Evolutionary conservation across 2,797 vertebrate genomes (phyloP).

Genomic region (Eutrigla gurnardus): DNA sequence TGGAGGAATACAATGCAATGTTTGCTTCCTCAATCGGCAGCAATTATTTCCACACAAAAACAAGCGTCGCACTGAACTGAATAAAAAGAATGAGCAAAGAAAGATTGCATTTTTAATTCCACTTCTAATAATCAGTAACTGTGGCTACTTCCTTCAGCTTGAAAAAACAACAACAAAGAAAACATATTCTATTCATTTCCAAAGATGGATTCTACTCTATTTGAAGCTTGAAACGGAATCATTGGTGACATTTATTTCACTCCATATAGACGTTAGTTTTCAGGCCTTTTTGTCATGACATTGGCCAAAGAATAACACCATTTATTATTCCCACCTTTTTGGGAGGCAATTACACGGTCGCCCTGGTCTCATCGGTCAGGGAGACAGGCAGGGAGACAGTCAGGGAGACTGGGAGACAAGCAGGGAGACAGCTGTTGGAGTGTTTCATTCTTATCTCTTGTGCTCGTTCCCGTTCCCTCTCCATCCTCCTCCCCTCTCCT

Average conservation of each 20-base stretch:
- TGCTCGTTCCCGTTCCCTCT: constrained; percentile 52
- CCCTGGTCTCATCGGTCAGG: constrained; percentile 80
- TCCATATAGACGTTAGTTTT: constrained; percentile 4
- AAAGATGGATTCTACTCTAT: neutral
- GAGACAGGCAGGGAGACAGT: constrained; percentile 58
- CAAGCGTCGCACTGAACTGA: neutral
- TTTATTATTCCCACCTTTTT: constrained; percentile 71
- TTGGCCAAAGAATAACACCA: constrained; percentile 56
- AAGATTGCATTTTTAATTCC: neutral
- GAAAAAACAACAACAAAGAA: too few species aligned
- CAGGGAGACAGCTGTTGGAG: constrained; percentile 76
- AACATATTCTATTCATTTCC: neutral
- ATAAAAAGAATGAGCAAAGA: neutral
- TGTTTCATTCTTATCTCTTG: constrained; percentile 79
- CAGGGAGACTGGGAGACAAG: constrained; percentile 66
- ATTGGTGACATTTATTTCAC: neutral
- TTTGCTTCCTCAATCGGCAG: neutral
- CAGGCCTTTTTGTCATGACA: constrained; percentile 23
- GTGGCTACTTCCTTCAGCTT: neutral
- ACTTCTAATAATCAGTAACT: neutral
- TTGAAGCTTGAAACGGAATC: neutral
- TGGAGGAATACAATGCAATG: neutral
- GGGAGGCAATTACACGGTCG: constrained; percentile 77
- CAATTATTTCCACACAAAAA: neutral
- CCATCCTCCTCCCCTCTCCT: constrained; percentile 38